These are phyloP conservation scores for Hypomecis punctinalis DNA, from an alignment of 2,888 invertebrate species.

Conservation along the genomic window DNA sequence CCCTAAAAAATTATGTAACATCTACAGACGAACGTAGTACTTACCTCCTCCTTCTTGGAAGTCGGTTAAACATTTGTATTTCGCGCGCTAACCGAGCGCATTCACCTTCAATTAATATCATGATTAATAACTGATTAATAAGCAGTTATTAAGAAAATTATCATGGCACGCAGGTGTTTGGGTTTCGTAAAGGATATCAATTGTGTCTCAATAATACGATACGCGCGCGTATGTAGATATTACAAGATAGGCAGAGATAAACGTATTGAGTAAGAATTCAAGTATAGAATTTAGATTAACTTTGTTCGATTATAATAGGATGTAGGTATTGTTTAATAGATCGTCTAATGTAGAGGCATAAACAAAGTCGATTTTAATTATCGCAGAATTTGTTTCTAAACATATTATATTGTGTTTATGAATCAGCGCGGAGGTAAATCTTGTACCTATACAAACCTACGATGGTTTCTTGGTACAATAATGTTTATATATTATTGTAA, in stretches of 20 bases:
- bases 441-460: no score
- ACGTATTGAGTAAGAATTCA: background rate
- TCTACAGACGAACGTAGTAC: no score
- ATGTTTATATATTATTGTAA: no score
- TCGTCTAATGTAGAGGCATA: background rate
- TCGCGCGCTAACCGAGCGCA: no score
- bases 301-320: background rate
- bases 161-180: constrained; percentile 7
- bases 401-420: background rate
- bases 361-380: background rate
- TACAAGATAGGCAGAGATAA: background rate
- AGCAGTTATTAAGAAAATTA: constrained; percentile 1
- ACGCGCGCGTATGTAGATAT: background rate
- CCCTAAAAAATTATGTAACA: no score
- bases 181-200: constrained; percentile 11
- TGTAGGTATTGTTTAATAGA: background rate
- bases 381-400: background rate
- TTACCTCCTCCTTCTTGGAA: no score
- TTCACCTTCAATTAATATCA: no score
- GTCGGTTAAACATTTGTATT: no score
- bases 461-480: no score
- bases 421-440: no score
- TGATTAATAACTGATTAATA: background rate
- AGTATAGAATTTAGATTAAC: background rate
- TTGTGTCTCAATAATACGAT: constrained; percentile 2